Percentiles rank a stretch among this genome's conserved stretches.
phyloP scores from a whole-genome alignment of 2,888 invertebrate genomes.

The Hetaerina titia region DNA sequence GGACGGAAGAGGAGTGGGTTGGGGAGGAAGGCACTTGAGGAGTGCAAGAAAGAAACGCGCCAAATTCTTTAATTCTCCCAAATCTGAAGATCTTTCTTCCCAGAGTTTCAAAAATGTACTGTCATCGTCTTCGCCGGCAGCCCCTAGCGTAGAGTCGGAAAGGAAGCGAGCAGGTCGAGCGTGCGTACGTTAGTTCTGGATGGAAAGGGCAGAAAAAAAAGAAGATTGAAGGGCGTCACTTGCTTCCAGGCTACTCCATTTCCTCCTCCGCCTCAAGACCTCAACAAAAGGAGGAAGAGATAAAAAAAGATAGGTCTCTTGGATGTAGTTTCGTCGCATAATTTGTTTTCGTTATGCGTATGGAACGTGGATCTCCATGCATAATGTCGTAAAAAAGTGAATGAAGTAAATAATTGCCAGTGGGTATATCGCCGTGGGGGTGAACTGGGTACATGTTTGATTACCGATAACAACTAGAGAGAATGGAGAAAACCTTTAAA shows the following conservation, averaged over 20 bases:
- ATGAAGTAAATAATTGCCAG: too few relatives aligned
- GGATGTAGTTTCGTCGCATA: too few relatives aligned
- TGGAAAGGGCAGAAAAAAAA: too few relatives aligned
- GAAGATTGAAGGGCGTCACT: not conserved
- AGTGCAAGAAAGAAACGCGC: not conserved
- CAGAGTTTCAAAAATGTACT: not conserved
- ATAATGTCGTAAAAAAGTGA: too few relatives aligned
- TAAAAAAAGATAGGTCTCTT: too few relatives aligned
- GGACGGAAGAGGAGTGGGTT: not conserved
- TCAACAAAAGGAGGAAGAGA: too few relatives aligned
- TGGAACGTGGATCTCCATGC: too few relatives aligned
- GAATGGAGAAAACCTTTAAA: too few relatives aligned
- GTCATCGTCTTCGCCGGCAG: not conserved
- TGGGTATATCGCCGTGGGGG: too few relatives aligned
- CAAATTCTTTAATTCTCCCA: constrained; percentile 10
- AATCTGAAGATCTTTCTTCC: not conserved
- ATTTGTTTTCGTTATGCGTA: too few relatives aligned
- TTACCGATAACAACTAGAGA: too few relatives aligned
- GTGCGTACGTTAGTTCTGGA: not conserved
- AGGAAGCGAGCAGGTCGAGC: not conserved
- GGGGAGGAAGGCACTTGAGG: not conserved
- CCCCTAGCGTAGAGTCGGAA: not conserved
- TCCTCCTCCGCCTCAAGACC: not conserved
- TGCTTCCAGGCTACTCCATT: not conserved
- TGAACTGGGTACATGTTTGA: too few relatives aligned